These are phyloP conservation scores for Trichogramma dendrolimi DNA, from an alignment of 2,888 invertebrate genomes.

Conservation along the genomic window DNA sequence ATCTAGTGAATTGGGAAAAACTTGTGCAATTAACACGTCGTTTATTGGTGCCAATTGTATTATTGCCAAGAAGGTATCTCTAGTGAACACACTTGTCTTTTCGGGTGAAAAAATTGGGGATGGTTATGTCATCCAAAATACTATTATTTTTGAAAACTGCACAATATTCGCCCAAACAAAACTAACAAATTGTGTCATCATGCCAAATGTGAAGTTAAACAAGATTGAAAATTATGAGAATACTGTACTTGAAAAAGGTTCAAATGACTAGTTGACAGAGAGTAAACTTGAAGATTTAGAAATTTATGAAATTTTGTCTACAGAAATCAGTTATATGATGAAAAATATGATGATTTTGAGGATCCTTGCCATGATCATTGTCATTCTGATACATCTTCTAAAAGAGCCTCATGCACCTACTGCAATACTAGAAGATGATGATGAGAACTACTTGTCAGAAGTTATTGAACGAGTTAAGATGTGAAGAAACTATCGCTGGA, in stretches of 20 bases:
- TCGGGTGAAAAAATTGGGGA: slow-evolving; percentile 69
- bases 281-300: slow-evolving; percentile 38
- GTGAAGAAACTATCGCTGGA: slow-evolving; percentile 49
- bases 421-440: slow-evolving; percentile 62
- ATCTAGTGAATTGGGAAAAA: slow-evolving; percentile 64
- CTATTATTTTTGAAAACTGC: slow-evolving; percentile 62
- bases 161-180: slow-evolving; percentile 55
- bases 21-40: slow-evolving; percentile 62
- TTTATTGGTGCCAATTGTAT: slow-evolving; percentile 74
- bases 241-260: slow-evolving; percentile 39
- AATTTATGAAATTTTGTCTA: slow-evolving; percentile 9
- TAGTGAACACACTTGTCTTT: slow-evolving; percentile 73
- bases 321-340: slow-evolving; percentile 4
- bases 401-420: slow-evolving; percentile 14
- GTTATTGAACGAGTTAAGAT: slow-evolving; percentile 92
- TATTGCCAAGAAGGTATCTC: slow-evolving; percentile 71
- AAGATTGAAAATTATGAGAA: slow-evolving; percentile 48
- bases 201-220: slow-evolving; percentile 54
- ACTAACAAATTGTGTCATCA: slow-evolving; percentile 63
- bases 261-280: slow-evolving; percentile 45
- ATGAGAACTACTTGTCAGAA: slow-evolving; percentile 82
- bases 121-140: slow-evolving; percentile 61
- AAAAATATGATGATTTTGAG: slow-evolving; percentile 36
- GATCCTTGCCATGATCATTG: slow-evolving; percentile 55
- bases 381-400: slow-evolving; percentile 20